Conservation (phyloP, 2,797 vertebrate genomes). For the Coracias cyanogaster region DNA sequence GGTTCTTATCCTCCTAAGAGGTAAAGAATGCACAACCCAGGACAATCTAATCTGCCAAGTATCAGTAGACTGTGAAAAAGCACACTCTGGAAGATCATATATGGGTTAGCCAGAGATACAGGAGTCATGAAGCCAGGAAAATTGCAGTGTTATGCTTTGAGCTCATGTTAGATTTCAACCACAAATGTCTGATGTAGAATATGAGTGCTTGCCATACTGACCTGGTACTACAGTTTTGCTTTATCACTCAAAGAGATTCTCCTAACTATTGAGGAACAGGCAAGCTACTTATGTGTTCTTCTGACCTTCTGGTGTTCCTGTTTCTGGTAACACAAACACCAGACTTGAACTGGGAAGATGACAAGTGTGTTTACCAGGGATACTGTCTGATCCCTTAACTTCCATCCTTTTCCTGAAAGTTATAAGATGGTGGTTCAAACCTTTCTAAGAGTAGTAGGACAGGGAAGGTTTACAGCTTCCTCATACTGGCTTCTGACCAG, state of each 20-base stretch:
- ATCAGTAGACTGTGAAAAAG: neutral
- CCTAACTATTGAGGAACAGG: neutral
- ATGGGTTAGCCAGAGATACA: neutral
- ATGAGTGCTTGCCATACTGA: neutral
- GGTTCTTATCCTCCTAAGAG: neutral
- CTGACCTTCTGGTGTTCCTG: rapidly evolving
- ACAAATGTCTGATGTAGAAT: neutral
- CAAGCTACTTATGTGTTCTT: neutral
- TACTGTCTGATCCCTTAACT: neutral
- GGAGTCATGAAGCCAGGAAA: neutral
- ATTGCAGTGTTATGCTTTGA: neutral
- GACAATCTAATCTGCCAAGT: neutral
- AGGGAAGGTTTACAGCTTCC: neutral
- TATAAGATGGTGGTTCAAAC: neutral
- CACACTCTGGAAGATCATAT: neutral
- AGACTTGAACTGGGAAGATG: neutral
- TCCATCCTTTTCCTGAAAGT: neutral
- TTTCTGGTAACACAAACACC: neutral
- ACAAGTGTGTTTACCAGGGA: neutral
- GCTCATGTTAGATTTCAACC: neutral
- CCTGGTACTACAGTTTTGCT: neutral
- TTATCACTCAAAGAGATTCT: neutral
- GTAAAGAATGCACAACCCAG: neutral
- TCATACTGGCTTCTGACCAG: neutral
- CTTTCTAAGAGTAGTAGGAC: neutral